A percentile compares a stretch with the other conserved stretches of the same genome.
These are phyloP conservation scores for Rosalia funebris DNA, from an alignment of 2,888 invertebrate genomes.

Conservation along the genomic window DNA sequence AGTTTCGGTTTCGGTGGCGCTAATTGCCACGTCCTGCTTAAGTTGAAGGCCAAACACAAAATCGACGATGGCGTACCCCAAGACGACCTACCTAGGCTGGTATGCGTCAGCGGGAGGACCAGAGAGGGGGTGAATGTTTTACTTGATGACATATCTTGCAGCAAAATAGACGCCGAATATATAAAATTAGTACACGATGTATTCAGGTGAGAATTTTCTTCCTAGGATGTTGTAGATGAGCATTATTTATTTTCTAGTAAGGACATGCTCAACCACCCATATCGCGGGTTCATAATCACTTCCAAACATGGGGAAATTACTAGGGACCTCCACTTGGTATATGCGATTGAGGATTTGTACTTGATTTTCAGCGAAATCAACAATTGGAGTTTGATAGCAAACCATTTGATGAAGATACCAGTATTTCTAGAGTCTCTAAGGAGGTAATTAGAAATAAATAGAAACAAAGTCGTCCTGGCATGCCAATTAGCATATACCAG, in stretches of 20 bases:
- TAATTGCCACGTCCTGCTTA: constrained; percentile 78
- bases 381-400: not conserved
- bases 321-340: constrained; percentile 14
- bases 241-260: constrained; percentile 19
- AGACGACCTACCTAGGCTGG: constrained; percentile 77
- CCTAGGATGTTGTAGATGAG: not conserved
- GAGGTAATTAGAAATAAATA: too few relatives aligned
- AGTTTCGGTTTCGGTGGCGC: constrained; percentile 95
- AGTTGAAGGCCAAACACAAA: constrained; percentile 70
- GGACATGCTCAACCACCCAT: constrained; percentile 22
- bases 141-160: constrained; percentile 71
- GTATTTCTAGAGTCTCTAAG: not conserved
- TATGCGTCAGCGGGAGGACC: constrained; percentile 81
- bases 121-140: constrained; percentile 76
- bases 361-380: not conserved
- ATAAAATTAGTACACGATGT: constrained; percentile 50
- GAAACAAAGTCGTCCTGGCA: too few relatives aligned
- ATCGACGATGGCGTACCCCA: constrained; percentile 69
- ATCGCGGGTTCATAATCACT: constrained; percentile 76
- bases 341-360: not conserved
- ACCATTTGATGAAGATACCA: not conserved
- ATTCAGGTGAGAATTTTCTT: constrained; percentile 72
- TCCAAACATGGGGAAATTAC: constrained; percentile 52
- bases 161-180: constrained; percentile 51
- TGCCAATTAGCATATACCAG: too few relatives aligned